phyloP scores from a whole-genome alignment of 35 echinoderm and acorn worm species.

The Diadema setosum region DNA sequence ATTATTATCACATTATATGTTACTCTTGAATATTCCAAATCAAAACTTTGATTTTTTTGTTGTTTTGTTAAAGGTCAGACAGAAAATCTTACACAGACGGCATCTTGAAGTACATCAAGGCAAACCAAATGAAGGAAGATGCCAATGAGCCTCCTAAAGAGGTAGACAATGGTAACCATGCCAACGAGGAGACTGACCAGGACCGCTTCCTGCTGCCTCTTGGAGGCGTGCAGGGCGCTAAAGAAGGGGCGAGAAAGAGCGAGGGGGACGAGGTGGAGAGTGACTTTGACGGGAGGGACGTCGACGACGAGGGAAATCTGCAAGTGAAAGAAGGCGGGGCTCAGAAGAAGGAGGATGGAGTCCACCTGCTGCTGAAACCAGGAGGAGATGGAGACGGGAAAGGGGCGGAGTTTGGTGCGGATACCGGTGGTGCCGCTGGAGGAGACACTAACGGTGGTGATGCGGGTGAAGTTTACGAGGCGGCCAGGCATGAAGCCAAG shows the following conservation, averaged over 20 bases:
- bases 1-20: no score
- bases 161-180: background rate
- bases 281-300: conserved; percentile 2
- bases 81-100: no score
- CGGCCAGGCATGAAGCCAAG: background rate
- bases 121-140: background rate
- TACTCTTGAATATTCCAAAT: no score
- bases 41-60: no score
- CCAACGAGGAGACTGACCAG: background rate
- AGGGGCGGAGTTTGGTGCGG: background rate
- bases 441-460: background rate
- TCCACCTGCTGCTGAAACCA: background rate
- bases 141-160: background rate
- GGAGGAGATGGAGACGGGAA: background rate
- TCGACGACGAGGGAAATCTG: background rate
- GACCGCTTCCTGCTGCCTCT: no score
- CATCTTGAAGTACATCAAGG: no score
- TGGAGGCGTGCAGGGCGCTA: no score
- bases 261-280: background rate
- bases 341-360: background rate
- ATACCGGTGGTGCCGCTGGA: background rate
- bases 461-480: background rate
- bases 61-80: no score
- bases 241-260: background rate
- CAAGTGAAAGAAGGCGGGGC: background rate